phyloP scores from a whole-genome alignment of 2,113 vertebrate species.

The Colius striatus region DNA sequence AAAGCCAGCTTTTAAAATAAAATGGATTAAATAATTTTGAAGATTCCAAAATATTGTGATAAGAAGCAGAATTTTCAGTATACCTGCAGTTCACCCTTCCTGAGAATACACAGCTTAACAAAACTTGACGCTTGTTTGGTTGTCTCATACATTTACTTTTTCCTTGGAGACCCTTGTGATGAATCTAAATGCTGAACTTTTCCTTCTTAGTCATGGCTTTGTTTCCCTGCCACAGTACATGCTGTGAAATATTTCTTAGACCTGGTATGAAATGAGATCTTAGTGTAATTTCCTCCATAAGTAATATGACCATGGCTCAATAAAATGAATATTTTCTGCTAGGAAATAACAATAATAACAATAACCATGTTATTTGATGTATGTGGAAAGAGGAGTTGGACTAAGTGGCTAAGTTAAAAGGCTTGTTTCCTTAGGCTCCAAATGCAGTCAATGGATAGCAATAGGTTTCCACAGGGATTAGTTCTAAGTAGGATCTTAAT shows the following conservation, averaged over 20 bases:
- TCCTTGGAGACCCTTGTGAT: background rate
- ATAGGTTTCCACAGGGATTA: background rate
- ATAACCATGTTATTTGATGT: background rate
- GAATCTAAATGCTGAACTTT: background rate
- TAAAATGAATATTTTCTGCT: background rate
- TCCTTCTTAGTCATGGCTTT: background rate
- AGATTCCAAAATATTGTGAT: background rate
- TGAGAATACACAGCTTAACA: background rate
- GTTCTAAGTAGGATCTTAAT: background rate
- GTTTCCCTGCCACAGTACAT: background rate
- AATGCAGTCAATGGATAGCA: background rate
- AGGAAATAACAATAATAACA: too few species aligned
- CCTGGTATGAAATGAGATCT: too few species aligned
- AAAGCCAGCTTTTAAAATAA: background rate
- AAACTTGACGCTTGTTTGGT: background rate
- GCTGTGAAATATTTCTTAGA: background rate
- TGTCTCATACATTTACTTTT: background rate
- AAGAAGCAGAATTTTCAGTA: background rate
- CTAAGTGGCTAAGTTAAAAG: background rate
- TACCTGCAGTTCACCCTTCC: background rate
- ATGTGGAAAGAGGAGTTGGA: background rate
- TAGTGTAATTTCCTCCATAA: background rate
- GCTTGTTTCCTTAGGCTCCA: background rate
- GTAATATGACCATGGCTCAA: background rate
- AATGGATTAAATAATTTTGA: background rate